These are phyloP conservation scores for Dromas ardeola DNA, from an alignment of 2,113 vertebrate species.

Conservation along the genomic window DNA sequence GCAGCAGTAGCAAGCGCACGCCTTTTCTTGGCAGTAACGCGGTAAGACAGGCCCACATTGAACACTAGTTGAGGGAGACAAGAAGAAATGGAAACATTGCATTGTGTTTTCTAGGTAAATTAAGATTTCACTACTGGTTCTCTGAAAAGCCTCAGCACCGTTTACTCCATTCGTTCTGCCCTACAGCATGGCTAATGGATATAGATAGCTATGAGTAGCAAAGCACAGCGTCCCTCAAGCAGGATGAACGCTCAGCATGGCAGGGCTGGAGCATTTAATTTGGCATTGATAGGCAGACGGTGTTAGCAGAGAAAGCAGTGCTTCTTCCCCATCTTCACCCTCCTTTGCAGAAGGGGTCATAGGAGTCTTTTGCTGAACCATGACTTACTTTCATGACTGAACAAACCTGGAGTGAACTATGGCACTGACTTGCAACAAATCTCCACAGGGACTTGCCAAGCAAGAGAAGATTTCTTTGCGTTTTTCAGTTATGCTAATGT, in stretches of 20 bases:
- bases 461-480: background rate
- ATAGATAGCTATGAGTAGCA: background rate
- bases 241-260: slow-evolving; percentile 6
- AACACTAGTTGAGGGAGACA: background rate
- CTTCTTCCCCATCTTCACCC: background rate
- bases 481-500: background rate
- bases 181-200: slow-evolving; percentile 1
- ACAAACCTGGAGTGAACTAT: background rate
- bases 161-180: background rate
- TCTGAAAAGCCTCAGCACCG: slow-evolving; percentile 10
- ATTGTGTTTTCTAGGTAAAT: slow-evolving; percentile 24
- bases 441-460: background rate
- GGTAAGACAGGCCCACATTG: background rate
- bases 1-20: background rate
- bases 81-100: slow-evolving; percentile 6
- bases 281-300: background rate
- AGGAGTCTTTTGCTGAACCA: background rate
- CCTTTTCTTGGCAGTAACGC: background rate
- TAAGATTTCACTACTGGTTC: background rate
- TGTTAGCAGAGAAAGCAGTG: background rate
- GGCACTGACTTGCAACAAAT: background rate
- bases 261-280: background rate
- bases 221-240: background rate
- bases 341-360: background rate
- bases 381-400: background rate